Base-by-base conservation (phyloP, 2,113 vertebrate species). In the Seriola rivoliana region DNA sequence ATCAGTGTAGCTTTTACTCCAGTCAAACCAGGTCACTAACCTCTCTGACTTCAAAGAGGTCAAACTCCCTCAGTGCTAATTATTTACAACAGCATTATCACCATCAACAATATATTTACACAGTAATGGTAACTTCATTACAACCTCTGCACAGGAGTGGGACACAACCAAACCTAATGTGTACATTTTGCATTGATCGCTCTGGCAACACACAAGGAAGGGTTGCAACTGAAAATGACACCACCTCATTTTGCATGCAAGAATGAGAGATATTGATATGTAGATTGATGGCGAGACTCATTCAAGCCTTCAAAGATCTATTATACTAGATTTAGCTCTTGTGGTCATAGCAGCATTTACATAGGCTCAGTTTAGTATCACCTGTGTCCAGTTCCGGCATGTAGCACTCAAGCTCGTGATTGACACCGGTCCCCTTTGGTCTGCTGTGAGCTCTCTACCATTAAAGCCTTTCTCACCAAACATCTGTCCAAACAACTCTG, bases 401-500 rank as follows among this genome's bases (percentile, higher is more conserved):
- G 65, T 6, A 17, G 34, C 36, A 40, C 40, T 76, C 40, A 25
- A 19, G 50, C 55, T 34, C 48, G 52, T 40, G 65, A 58, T 34
- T 29, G 75, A 82, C 79, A 67, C 34, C 66, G 17, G 63, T 23
- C 46, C 12, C 48, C 40, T 69, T 21, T 3, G 12, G 29, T 71
- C 59, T 4, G 38, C 57, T 16, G 4, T 32, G 50, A 70, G 50
- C 62, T 62, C 67, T 6, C 9, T 12, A 19, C 85, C 71, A 64
- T 65, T 75, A 74, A 86, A 85, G 80, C 42, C 66, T 48, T 67
- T 71, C 87, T 71, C 75, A 4, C 32, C 78, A 36, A 91, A 90
- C 93, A 90, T 92, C 90, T 92, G 92, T 87, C 86, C 88, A 80
- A 85, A 81, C 78, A 84, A 74, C 82, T 85, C 78, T 36, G 36